Percentiles rank a stretch among this genome's conserved stretches.
phyloP scores from a whole-genome alignment of 2,888 invertebrate genomes.

The Clistopyga incitator region DNA sequence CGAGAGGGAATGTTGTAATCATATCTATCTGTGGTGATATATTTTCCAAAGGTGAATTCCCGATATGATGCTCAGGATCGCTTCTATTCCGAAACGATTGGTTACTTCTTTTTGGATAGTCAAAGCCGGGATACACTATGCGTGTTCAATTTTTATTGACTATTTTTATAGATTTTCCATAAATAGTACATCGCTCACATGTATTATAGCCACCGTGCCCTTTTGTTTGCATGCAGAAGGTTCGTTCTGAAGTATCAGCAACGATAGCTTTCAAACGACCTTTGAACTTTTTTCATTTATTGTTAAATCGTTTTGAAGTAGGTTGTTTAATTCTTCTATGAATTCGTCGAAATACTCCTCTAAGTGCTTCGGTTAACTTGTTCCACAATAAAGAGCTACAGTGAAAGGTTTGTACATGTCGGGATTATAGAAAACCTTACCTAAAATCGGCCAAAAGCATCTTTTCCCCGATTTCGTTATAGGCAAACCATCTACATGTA shows the following conservation, averaged over 20 bases:
- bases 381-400: slow-evolving; percentile 62
- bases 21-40: slow-evolving; percentile 36
- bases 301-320: slow-evolving; percentile 52
- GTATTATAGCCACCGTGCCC: slow-evolving; percentile 65
- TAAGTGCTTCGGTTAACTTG: slow-evolving; percentile 58
- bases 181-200: slow-evolving; percentile 65
- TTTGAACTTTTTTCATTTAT: slow-evolving; percentile 47
- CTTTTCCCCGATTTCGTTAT: slow-evolving; percentile 57
- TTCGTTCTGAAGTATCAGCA: slow-evolving; percentile 65
- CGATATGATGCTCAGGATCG: slow-evolving; percentile 35
- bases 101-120: slow-evolving; percentile 21
- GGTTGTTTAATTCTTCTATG: slow-evolving; percentile 60
- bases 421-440: slow-evolving; percentile 52
- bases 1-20: slow-evolving; percentile 32
- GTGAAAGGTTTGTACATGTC: slow-evolving; percentile 67
- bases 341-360: slow-evolving; percentile 57
- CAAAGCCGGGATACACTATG: slow-evolving; percentile 35
- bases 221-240: slow-evolving; percentile 63
- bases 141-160: slow-evolving; percentile 30
- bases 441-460: slow-evolving; percentile 67
- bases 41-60: slow-evolving; percentile 40
- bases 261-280: slow-evolving; percentile 63
- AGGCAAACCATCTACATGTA: slow-evolving; percentile 65
- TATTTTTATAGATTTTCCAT: slow-evolving; percentile 38
- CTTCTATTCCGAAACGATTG: slow-evolving; percentile 43